Evolutionary conservation across 2,113 vertebrate species (phyloP).

Genomic region (Hippocampus guttulatus): DNA sequence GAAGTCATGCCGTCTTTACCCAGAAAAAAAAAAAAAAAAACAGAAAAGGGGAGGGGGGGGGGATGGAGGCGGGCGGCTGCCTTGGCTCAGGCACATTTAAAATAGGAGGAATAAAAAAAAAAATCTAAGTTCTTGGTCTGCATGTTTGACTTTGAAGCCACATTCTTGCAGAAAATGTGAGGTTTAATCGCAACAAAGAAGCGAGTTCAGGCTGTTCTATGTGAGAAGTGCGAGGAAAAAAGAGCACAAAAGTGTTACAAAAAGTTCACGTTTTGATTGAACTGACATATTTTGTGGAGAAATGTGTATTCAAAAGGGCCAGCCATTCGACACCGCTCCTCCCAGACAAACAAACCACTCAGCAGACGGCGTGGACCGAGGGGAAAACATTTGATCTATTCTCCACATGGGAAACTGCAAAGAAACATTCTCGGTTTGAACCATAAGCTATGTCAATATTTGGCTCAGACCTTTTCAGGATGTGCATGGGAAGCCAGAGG

Average conservation of each 20-base stretch:
- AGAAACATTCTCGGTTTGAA: constrained; percentile 40
- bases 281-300: constrained; percentile 6
- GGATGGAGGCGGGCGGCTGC: constrained; percentile 54
- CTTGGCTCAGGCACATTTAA: constrained; percentile 45
- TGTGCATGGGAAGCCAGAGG: constrained; percentile 36
- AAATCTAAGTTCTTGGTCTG: constrained; percentile 35
- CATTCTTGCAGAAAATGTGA: constrained; percentile 41
- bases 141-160: constrained; percentile 43
- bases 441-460: constrained; percentile 62
- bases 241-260: neutral
- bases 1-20: constrained; percentile 79
- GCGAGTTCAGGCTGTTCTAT: constrained; percentile 12
- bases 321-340: constrained; percentile 19
- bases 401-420: constrained; percentile 25
- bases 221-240: constrained; percentile 10
- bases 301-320: constrained; percentile 6
- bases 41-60: constrained; percentile 45
- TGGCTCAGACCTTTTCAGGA: constrained; percentile 42
- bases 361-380: constrained; percentile 29
- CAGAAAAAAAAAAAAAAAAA: constrained; percentile 67
- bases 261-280: neutral
- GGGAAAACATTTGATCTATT: constrained; percentile 34
- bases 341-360: constrained; percentile 38
- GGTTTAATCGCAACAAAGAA: constrained; percentile 33
- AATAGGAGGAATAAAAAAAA: constrained; percentile 26